A percentile compares a stretch with the other conserved stretches of the same genome.
Conservation (phyloP, 2,113 vertebrate genomes). For the Elanus axillaris region DNA sequence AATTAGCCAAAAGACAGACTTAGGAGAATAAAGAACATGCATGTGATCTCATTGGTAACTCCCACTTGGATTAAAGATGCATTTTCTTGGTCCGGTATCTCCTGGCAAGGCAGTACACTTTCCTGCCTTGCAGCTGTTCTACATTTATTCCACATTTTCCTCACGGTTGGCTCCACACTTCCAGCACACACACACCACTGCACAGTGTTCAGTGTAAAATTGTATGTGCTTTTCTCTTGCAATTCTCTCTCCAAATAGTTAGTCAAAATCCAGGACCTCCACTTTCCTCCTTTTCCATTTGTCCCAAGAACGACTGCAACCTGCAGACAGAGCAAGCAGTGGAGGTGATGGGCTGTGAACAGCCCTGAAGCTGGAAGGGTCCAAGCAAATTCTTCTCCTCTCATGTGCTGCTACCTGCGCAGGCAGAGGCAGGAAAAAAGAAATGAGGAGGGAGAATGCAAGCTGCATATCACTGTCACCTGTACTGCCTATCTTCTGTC, state of each 20-base stretch:
- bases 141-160: neutral
- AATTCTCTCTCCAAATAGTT: neutral
- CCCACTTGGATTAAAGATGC: neutral
- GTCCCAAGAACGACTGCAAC: rapidly evolving
- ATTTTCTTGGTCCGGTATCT: neutral
- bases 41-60: neutral
- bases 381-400: neutral
- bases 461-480: neutral
- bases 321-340: neutral
- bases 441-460: neutral
- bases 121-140: neutral
- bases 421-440: neutral
- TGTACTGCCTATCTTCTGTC: neutral
- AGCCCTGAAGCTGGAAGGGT: rapidly evolving
- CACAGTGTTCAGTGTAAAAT: neutral
- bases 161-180: neutral
- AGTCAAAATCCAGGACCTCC: neutral
- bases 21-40: neutral
- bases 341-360: neutral
- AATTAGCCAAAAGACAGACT: neutral
- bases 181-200: neutral
- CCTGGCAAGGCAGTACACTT: neutral
- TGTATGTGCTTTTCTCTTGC: neutral
- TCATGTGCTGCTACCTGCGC: neutral
- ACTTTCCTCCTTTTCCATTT: neutral